Evolutionary conservation across 2,113 vertebrate species (phyloP), one percentile per base, ranked within the genome.

Genomic region (Actinemys pallida): DNA sequence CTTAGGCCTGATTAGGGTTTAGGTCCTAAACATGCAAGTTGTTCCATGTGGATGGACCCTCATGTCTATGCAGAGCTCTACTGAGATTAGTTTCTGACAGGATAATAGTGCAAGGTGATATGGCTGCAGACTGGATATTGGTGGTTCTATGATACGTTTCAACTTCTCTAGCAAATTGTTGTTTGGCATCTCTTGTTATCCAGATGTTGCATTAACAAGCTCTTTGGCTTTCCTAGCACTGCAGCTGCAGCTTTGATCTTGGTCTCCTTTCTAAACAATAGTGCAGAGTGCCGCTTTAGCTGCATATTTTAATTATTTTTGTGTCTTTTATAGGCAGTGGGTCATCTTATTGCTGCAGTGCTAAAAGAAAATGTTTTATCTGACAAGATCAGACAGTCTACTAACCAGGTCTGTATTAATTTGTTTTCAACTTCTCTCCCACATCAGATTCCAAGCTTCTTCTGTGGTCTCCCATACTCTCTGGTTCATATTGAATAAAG

Each of bases 331-430:
- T 88, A 99, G 99, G 98, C 99, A 8, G 99, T 99, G 50, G 96
- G 98, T 90, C 98, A 97, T 93, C 98, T 99, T 69, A 98, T 99
- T 91, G 98, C 99, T 97, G 98, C 99, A 54, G 97, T 99, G 80
- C 93, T 99, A 27, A 99, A 99, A 96, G 99, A 99, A 98, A 99
- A 99, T 82, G 94, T 89, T 12, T 96, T 95, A 86, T 98, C 98
- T 5, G 98, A 97, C 72, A 98, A 98, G 95, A 99, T 99, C 86
- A 97, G 76, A 2, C 98, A 98, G 56, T 97, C 98, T 0, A 98
- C 98, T 94, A 95, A 97, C 78, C 98, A 99, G 99, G 99, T 99
- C 52, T 98, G 97, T 97, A 47, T 94, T 95, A 45, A 78, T 93
- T 90, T 50, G 2, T 47, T 87, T 85, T 29, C 27, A 39, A 8